phyloP scores from a whole-genome alignment of 2,888 invertebrate genomes.

The Ectobius pallidus region DNA sequence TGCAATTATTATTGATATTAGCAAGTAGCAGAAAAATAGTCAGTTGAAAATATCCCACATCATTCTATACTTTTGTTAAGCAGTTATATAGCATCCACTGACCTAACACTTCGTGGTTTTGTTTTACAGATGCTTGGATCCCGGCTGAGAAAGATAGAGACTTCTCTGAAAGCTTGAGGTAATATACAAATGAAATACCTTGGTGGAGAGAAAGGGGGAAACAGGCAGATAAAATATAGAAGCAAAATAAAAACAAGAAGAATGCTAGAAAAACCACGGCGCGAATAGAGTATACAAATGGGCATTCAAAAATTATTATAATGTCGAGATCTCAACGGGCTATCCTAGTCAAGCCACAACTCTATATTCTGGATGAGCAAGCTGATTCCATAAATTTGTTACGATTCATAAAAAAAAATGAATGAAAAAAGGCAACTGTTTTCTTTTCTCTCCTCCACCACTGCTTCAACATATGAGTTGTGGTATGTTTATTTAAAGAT shows the following conservation, averaged over 20 bases:
- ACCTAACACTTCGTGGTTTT: no score
- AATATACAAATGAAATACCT: background rate
- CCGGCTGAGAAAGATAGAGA: background rate
- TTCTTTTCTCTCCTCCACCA: background rate
- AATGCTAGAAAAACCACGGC: background rate
- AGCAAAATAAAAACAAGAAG: background rate
- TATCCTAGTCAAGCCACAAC: background rate
- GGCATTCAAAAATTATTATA: constrained; percentile 28
- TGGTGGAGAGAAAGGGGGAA: background rate
- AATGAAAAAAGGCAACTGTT: background rate
- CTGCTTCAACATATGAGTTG: background rate
- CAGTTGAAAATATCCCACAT: no score
- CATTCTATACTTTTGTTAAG: no score
- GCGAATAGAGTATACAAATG: constrained; percentile 21
- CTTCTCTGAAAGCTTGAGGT: background rate
- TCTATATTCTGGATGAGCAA: background rate
- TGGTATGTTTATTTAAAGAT: constrained; percentile 5
- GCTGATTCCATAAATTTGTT: constrained; percentile 36
- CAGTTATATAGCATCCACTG: no score
- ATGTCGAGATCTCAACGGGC: background rate
- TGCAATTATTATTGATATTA: no score
- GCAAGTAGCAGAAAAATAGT: no score
- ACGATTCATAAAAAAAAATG: background rate
- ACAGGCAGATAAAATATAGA: background rate
- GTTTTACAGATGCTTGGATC: no score